phyloP scores from a whole-genome alignment of 2,113 vertebrate species.

The Gymnorhina tibicen region DNA sequence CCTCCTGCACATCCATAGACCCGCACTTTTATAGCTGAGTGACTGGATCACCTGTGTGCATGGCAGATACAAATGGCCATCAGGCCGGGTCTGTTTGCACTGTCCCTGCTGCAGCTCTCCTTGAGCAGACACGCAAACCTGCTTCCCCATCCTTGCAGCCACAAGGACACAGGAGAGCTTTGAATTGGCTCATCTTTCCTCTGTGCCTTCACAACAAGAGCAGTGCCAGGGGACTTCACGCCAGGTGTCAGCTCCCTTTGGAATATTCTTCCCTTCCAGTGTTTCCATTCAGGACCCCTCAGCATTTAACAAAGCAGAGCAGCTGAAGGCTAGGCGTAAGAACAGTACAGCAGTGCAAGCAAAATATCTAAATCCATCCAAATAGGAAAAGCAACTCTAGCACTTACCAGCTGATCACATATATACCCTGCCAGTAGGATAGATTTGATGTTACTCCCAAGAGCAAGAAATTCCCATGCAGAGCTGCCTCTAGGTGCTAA shows the following conservation, averaged over 20 bases:
- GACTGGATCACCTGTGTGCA: accelerated
- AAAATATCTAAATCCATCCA: not conserved
- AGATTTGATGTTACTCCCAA: not conserved
- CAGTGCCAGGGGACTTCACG: not conserved
- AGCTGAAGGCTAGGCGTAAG: not conserved
- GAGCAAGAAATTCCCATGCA: not conserved
- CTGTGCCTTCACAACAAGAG: not conserved
- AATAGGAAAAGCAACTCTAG: not conserved
- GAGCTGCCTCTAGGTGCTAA: not conserved
- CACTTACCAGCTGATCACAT: not conserved
- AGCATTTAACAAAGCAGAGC: not conserved
- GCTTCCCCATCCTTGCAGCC: not conserved
- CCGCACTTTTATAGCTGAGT: not conserved
- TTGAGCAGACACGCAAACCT: not conserved
- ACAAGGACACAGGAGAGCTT: not conserved
- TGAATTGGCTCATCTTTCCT: not conserved
- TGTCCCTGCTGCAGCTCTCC: not conserved
- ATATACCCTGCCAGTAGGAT: not conserved
- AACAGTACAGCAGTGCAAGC: not conserved
- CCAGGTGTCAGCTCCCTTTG: not conserved
- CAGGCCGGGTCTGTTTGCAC: not conserved
- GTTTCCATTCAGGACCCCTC: not conserved
- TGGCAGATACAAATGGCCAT: not conserved
- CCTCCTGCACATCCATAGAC: not conserved
- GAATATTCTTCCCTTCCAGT: not conserved